Evolutionary conservation across 1,140 invertebrate genomes (phyloP), one percentile per base, ranked within the genome.

Genomic region (Myzus persicae): DNA sequence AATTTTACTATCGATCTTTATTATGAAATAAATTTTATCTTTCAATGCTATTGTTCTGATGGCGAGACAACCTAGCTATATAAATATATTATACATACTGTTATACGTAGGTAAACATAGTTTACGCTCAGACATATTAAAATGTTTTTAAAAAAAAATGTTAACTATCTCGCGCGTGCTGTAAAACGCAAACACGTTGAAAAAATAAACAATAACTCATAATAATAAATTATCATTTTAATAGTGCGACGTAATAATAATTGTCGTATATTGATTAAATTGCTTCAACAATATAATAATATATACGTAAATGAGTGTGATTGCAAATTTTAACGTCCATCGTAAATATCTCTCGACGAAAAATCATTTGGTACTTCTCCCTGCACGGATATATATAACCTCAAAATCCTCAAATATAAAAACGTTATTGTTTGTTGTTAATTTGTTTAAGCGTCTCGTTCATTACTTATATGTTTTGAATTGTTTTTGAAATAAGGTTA

Each of bases 401-500:
- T 9, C 31, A 87, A 46, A 46, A 46, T n/a, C 46, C n/a, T 36
- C 42, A 87, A 89, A 36, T 38, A 38, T 38, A 36, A 54, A 87
- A 89, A 51, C 22, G 6, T 89, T 54, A 89, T 89, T 38, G 26
- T 8, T 59, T 89, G 3, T 89, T 89, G 36, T 26, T 51, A 22
- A 89, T 89, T 54, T 89, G 46, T 89, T 54, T 54, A 54, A 1
- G 46, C 36, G 26, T 36, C 31, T 48, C n/a, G 36, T 44, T 44
- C 31, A 18, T 44, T 88, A 87, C 26, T 6, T 40, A 76, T 44
- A 24, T 48, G 44, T 48, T 59, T 59, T 5, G 38, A 90, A 90
- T 42, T 38, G 48, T 90, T 90, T 90, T 24, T 38, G 20, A 48
- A 89, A 89, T 36, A 54, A 51, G 46, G 88, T 38, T 89, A 89